Evolutionary conservation across 30 jellyfish, hydroid and myxozoan species (phyloP).

Genomic region (Phacellophora camtschatica): DNA sequence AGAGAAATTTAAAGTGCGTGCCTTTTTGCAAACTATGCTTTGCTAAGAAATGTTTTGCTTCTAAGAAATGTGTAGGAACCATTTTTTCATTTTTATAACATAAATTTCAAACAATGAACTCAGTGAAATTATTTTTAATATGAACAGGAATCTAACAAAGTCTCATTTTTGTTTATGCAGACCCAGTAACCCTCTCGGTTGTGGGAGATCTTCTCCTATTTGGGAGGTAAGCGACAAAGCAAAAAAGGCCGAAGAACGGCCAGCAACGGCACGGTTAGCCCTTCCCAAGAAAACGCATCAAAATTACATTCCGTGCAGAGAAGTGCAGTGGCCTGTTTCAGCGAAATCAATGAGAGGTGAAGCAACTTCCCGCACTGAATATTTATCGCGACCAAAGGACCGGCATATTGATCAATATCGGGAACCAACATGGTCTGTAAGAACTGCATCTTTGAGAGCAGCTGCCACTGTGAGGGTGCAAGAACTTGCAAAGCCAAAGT

Average conservation of each 20-base stretch:
- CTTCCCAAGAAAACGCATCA: slow-evolving; percentile 77
- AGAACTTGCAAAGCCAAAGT: slow-evolving; percentile 82
- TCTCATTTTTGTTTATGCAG: too few relatives aligned
- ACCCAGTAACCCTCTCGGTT: slow-evolving; percentile 81
- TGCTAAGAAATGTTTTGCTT: too few relatives aligned
- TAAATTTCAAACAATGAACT: too few relatives aligned
- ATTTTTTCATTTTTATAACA: too few relatives aligned
- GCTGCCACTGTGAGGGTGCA: slow-evolving; percentile 72
- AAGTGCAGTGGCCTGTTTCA: slow-evolving; percentile 92
- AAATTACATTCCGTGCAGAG: slow-evolving; percentile 67
- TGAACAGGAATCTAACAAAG: too few relatives aligned
- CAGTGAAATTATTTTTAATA: too few relatives aligned
- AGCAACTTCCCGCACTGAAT: slow-evolving; percentile 63
- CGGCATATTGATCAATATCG: slow-evolving; percentile 67
- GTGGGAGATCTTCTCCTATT: slow-evolving; percentile 95
- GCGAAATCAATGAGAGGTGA: slow-evolving; percentile 55
- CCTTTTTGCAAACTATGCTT: too few relatives aligned
- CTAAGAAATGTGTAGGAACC: too few relatives aligned
- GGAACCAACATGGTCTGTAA: slow-evolving; percentile 77
- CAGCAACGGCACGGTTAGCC: slow-evolving; percentile 51
- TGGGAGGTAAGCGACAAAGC: slow-evolving; percentile 87
- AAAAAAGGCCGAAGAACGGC: slow-evolving; percentile 51
- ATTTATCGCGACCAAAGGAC: slow-evolving; percentile 79
- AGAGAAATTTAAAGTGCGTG: too few relatives aligned
- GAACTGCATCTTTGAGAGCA: slow-evolving; percentile 42